phyloP scores from a whole-genome alignment of 2,888 invertebrate genomes.

The Eupithecia exiguata region DNA sequence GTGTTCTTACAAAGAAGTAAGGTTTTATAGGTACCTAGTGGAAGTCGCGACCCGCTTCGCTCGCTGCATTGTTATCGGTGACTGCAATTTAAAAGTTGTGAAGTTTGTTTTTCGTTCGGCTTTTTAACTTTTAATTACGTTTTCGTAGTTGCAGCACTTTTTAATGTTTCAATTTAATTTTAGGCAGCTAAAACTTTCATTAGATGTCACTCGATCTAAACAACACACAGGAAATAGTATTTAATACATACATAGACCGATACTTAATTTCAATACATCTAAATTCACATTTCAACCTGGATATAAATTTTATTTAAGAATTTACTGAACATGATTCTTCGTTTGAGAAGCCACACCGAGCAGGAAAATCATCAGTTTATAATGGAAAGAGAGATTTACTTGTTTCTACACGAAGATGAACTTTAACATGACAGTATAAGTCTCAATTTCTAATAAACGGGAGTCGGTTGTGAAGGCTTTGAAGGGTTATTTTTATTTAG shows the following conservation, averaged over 20 bases:
- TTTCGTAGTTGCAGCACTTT: slow-evolving; percentile 26
- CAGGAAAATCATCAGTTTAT: slow-evolving; percentile 4
- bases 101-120: slow-evolving; percentile 60
- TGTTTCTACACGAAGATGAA: not conserved
- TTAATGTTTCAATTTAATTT: slow-evolving; percentile 28
- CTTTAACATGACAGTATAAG: not conserved
- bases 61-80: slow-evolving; percentile 73
- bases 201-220: not conserved
- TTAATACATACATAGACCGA: not conserved
- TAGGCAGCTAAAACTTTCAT: not conserved
- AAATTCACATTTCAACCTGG: too few relatives aligned
- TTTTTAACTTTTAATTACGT: slow-evolving; percentile 53
- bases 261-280: too few relatives aligned
- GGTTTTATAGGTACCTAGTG: slow-evolving; percentile 67
- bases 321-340: not conserved
- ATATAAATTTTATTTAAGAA: not conserved
- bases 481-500: slow-evolving; percentile 4
- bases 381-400: not conserved
- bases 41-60: slow-evolving; percentile 58
- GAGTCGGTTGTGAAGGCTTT: not conserved
- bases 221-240: not conserved
- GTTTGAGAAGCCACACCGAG: slow-evolving; percentile 8
- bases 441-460: not conserved
- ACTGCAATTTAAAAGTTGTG: slow-evolving; percentile 73
- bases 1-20: slow-evolving; percentile 81